Evolutionary conservation across 2,888 invertebrate species (phyloP).

Genomic region (Oligia fasciuncula): DNA sequence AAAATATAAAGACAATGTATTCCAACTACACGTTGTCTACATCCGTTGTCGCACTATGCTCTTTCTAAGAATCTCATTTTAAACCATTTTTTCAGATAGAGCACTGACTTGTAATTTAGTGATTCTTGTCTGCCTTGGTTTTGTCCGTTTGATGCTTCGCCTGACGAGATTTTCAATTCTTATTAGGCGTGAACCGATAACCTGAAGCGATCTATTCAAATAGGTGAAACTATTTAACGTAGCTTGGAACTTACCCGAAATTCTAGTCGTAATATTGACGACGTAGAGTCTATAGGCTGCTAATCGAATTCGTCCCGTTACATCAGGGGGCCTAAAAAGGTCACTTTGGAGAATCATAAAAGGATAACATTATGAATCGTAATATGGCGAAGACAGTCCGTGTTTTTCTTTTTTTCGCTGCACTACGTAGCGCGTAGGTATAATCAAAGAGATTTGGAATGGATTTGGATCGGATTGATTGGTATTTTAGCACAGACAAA

Average conservation of each 20-base stretch:
- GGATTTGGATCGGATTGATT: no score
- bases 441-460: no score
- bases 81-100: conserved; percentile 34
- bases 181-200: conserved; percentile 8
- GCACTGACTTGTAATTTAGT: conserved; percentile 22
- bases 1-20: conserved; percentile 70
- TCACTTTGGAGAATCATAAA: no score
- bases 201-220: conserved; percentile 30
- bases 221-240: conserved; percentile 4
- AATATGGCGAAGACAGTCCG: no score
- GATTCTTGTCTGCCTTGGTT: conserved; percentile 22
- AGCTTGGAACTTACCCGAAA: conserved; percentile 28
- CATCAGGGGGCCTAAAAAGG: background rate
- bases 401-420: no score
- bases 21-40: conserved; percentile 66
- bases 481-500: no score
- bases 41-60: conserved; percentile 61
- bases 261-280: conserved; percentile 3
- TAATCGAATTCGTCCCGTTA: background rate
- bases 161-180: conserved; percentile 22
- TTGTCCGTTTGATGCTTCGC: conserved; percentile 1
- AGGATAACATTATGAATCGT: no score
- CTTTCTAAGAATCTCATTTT: conserved; percentile 59
- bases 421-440: no score
- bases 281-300: background rate